These are phyloP conservation scores for Priocnemis perturbator DNA, from an alignment of 2,888 invertebrate genomes.

Conservation along the genomic window DNA sequence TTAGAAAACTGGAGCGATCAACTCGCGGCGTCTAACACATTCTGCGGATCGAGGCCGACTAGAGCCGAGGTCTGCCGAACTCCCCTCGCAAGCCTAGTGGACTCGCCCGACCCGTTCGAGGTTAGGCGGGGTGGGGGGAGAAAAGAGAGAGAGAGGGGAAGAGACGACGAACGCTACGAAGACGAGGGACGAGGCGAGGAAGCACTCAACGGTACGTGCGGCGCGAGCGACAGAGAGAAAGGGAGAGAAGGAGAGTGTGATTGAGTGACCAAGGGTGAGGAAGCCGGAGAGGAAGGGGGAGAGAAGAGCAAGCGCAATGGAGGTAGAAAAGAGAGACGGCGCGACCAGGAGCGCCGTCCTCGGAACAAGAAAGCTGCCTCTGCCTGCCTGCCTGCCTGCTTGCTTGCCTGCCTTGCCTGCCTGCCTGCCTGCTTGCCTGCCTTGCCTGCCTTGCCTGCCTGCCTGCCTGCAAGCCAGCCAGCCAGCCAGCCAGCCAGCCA, in stretches of 20 bases:
- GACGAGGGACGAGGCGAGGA: conserved; percentile 46
- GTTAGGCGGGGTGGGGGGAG: conserved; percentile 48
- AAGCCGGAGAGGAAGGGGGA: conserved; percentile 35
- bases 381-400: conserved; percentile 53
- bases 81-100: conserved; percentile 69
- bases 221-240: conserved; percentile 47
- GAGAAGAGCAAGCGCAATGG: conserved; percentile 59
- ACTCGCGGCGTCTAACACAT: conserved; percentile 66
- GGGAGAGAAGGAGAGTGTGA: conserved; percentile 52
- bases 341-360: conserved; percentile 65
- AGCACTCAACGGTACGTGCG: conserved; percentile 55
- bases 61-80: conserved; percentile 70
- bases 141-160: conserved; percentile 39
- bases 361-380: conserved; percentile 67
- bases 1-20: conserved; percentile 52
- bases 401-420: conserved; percentile 24
- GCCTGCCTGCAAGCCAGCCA: conserved; percentile 40
- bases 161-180: conserved; percentile 35
- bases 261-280: conserved; percentile 50
- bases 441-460: conserved; percentile 65
- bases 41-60: conserved; percentile 75
- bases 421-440: conserved; percentile 23
- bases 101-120: conserved; percentile 72
- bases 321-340: conserved; percentile 60
- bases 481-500: conserved; percentile 29